A percentile compares a stretch with the other conserved stretches of the same genome.
Evolutionary conservation across 2,888 invertebrate genomes (phyloP).

Genomic region (Lobophora halterata): DNA sequence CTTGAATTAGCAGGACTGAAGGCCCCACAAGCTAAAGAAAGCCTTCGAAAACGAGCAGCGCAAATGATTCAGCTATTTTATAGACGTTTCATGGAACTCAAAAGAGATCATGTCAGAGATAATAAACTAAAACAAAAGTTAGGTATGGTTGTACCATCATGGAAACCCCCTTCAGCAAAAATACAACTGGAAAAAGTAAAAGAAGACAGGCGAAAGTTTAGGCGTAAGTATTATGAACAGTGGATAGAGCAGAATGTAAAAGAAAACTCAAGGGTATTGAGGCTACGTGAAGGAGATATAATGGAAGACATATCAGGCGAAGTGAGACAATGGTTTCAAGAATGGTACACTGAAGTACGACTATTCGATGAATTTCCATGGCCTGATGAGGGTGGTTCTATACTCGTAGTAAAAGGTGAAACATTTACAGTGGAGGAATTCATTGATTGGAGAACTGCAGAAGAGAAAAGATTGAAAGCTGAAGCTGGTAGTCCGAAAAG

Average conservation of each 20-base stretch:
- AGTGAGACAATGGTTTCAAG: slow-evolving; percentile 86
- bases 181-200: slow-evolving; percentile 68
- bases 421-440: slow-evolving; percentile 82
- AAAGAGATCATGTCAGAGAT: slow-evolving; percentile 60
- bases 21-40: slow-evolving; percentile 46
- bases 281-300: slow-evolving; percentile 78
- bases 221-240: slow-evolving; percentile 65
- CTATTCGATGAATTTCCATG: slow-evolving; percentile 88
- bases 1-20: slow-evolving; percentile 65
- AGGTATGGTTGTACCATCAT: slow-evolving; percentile 80
- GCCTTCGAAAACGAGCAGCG: slow-evolving; percentile 47
- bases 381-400: slow-evolving; percentile 85
- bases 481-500: slow-evolving; percentile 55
- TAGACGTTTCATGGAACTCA: slow-evolving; percentile 66
- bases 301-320: slow-evolving; percentile 89
- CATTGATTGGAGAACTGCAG: slow-evolving; percentile 57
- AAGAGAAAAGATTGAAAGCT: slow-evolving; percentile 60
- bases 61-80: slow-evolving; percentile 54
- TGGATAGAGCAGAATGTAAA: slow-evolving; percentile 66
- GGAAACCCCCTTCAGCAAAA: slow-evolving; percentile 65
- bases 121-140: slow-evolving; percentile 67
- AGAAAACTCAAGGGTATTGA: slow-evolving; percentile 74
- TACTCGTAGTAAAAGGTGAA: slow-evolving; percentile 80
- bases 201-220: slow-evolving; percentile 66
- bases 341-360: slow-evolving; percentile 80